These are phyloP conservation scores for Acronicta psi DNA, from an alignment of 2,888 invertebrate genomes.

Conservation along the genomic window DNA sequence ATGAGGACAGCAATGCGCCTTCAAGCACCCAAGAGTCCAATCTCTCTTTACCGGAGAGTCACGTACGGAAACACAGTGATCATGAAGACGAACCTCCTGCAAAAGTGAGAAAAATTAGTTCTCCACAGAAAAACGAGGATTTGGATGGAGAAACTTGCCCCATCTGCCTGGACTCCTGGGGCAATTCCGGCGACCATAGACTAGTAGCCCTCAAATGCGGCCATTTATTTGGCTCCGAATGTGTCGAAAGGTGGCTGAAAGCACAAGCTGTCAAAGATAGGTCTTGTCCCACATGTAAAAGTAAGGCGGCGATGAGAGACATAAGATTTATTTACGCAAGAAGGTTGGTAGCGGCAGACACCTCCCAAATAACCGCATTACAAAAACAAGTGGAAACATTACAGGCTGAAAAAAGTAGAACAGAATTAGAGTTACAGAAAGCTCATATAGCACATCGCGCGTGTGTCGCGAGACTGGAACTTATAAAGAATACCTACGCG, in stretches of 20 bases:
- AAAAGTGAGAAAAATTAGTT: constrained; percentile 71
- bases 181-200: constrained; percentile 95
- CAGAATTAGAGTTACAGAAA: constrained; percentile 90
- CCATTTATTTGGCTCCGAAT: constrained; percentile 96
- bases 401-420: constrained; percentile 87
- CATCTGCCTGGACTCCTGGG: constrained; percentile 97
- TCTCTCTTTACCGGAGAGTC: constrained; percentile 49
- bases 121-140: constrained; percentile 71
- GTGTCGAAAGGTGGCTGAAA: constrained; percentile 93
- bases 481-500: constrained; percentile 69
- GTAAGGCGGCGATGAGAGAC: constrained; percentile 91
- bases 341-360: constrained; percentile 93
- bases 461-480: constrained; percentile 71
- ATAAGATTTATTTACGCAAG: constrained; percentile 94
- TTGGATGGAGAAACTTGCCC: constrained; percentile 93
- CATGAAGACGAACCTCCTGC: constrained; percentile 69
- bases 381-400: constrained; percentile 89
- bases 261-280: constrained; percentile 87
- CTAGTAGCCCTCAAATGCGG: constrained; percentile 97
- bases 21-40: constrained; percentile 32
- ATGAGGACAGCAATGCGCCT: constrained; percentile 7
- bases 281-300: constrained; percentile 96
- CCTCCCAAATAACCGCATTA: constrained; percentile 92
- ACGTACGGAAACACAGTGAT: constrained; percentile 25
- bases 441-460: constrained; percentile 75